Base-by-base conservation (phyloP, 2,888 invertebrate genomes). In the Cremastobaeus sp. region DNA sequence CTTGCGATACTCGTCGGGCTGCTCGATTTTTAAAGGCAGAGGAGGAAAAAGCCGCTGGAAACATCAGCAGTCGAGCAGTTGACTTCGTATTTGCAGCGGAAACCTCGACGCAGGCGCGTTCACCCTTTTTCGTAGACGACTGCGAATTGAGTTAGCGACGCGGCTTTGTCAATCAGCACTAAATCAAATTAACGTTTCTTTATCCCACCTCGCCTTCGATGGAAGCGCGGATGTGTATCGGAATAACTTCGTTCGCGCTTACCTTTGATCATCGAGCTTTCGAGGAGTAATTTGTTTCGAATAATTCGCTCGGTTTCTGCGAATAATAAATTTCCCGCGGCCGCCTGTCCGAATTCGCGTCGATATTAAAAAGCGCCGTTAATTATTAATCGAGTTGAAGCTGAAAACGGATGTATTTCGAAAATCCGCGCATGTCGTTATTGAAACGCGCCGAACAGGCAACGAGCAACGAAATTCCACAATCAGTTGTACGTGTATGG, bases 121-220 rank as follows among this genome's bases (percentile, higher is more conserved):
- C 69, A 60, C 69, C 47, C 52, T 60, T 57, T 62, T 57, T 64
- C 64, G 47, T 45, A 57, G 57, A 69, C 54, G 54, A 32, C 59
- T 52, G 69, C 41, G 64, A 74, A 81, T 81, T 78, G 79, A 80
- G 79, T 81, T 77, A 79, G 69, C 69, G 48, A 65, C 74, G 74
- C 57, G 74, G 74, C 69, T 74, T 74, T 70, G 74, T 70, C 69
- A 74, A 74, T 74, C 74, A 74, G 54, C 69, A 34, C 41, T 43
- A 41, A 65, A 80, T 82, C 79, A 76, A 77, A 81, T 82, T 82
- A 80, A 79, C 81, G 77, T 79, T 77, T 72, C 74, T 70, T 69
- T 70, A 37, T 62, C 54, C 48, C 70, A 43, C 57, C 55, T 65
- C 30, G 48, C n/a, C 54, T 35, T 57, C 60, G 52, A 60, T 43